A percentile compares a stretch with the other conserved stretches of the same genome.
Evolutionary conservation across 2,888 invertebrate genomes (phyloP).

Genomic region (Conops quadrifasciatus): DNA sequence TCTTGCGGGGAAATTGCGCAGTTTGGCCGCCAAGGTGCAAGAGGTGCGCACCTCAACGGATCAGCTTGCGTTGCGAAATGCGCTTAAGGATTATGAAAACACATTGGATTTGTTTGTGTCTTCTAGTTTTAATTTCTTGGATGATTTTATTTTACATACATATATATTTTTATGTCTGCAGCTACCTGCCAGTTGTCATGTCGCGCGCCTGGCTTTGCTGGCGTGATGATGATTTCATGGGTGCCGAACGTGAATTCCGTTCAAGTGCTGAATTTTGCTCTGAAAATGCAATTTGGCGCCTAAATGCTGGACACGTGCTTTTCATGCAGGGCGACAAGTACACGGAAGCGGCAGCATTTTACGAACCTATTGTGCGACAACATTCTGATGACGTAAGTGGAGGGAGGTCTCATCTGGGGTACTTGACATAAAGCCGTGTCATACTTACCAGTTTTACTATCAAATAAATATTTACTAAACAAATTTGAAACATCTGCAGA

Average conservation of each 20-base stretch:
- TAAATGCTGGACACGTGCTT: constrained; percentile 97
- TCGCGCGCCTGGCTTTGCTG: constrained; percentile 98
- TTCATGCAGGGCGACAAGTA: constrained; percentile 99
- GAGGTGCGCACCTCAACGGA: constrained; percentile 90
- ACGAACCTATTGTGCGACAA: constrained; percentile 96
- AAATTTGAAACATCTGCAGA: constrained; percentile 66
- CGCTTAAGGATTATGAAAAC: constrained; percentile 89
- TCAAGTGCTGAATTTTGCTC: constrained; percentile 98
- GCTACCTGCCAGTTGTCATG: constrained; percentile 98
- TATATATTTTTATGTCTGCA: constrained; percentile 47
- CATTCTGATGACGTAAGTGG: constrained; percentile 81
- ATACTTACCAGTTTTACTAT: too few relatives aligned
- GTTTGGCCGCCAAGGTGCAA: constrained; percentile 92
- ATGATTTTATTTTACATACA: constrained; percentile 4
- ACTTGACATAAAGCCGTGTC: too few relatives aligned
- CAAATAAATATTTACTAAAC: too few relatives aligned
- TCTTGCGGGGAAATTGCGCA: constrained; percentile 88
- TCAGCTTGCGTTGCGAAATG: constrained; percentile 87
- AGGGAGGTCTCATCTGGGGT: neutral
- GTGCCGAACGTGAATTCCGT: constrained; percentile 96
- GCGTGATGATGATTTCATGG: constrained; percentile 94
- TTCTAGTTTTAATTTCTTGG: neutral
- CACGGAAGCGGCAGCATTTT: constrained; percentile 97
- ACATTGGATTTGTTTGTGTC: constrained; percentile 75
- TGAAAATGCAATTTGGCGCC: constrained; percentile 95